Conservation (phyloP, 2,797 vertebrate genomes). For the Triplophysa yarkandensis region DNA sequence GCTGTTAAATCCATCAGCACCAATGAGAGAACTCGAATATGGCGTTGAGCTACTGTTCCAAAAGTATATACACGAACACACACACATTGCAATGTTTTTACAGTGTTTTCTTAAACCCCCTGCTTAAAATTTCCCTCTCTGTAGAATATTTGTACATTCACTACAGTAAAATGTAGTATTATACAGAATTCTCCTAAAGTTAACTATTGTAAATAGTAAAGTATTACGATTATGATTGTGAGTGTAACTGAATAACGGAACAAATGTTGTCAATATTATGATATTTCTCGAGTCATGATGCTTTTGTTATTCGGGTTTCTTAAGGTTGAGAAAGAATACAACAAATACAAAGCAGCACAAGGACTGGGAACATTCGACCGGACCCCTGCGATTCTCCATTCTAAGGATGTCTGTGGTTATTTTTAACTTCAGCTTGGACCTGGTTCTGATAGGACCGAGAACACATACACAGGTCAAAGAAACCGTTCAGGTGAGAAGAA, state of each 20-base stretch:
- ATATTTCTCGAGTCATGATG: background rate
- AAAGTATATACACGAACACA: conserved; percentile 22
- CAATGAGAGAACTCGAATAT: conserved; percentile 20
- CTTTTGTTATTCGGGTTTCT: background rate
- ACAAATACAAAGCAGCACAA: conserved; percentile 4
- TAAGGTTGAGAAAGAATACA: conserved; percentile 10
- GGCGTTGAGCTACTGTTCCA: conserved; percentile 22
- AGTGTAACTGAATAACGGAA: background rate
- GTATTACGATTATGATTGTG: too few relatives aligned
- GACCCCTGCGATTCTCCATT: conserved; percentile 20
- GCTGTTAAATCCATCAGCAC: conserved; percentile 44
- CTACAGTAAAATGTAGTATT: too few relatives aligned
- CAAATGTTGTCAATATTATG: background rate
- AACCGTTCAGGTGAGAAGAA: background rate
- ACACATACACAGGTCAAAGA: conserved; percentile 3
- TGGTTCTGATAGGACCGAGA: conserved; percentile 14
- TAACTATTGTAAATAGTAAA: too few relatives aligned
- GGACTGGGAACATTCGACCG: conserved; percentile 13
- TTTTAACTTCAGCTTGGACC: conserved; percentile 9
- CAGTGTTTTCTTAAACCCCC: background rate
- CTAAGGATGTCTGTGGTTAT: conserved; percentile 18
- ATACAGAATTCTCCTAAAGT: too few relatives aligned
- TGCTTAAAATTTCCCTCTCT: too few relatives aligned
- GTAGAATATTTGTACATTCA: too few relatives aligned
- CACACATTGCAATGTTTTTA: conserved; percentile 3